These are phyloP conservation scores for Drosophila nasuta DNA, from an alignment of 1,140 invertebrate species.

Conservation along the genomic window DNA sequence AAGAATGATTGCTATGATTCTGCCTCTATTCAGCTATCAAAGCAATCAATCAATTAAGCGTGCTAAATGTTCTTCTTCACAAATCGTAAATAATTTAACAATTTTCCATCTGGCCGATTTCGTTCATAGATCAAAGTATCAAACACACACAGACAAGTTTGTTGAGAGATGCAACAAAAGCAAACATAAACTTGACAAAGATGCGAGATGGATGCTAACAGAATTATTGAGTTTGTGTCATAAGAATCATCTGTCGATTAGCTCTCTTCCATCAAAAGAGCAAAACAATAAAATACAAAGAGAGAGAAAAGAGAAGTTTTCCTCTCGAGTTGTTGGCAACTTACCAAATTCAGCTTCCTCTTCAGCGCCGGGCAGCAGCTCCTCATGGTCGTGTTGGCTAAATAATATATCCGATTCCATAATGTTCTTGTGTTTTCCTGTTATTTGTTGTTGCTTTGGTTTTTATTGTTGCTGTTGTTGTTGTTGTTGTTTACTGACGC, in stretches of 20 bases:
- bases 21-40: not conserved
- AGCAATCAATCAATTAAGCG: not conserved
- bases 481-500: constrained; percentile 10
- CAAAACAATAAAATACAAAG: not conserved
- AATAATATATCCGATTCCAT: constrained; percentile 60
- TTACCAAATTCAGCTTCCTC: constrained; percentile 76
- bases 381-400: constrained; percentile 46
- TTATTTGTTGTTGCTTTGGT: constrained; percentile 2
- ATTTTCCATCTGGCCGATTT: constrained; percentile 2
- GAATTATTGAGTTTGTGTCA: constrained; percentile 6
- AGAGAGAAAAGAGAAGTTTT: not conserved
- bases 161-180: not conserved
- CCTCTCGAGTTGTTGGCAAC: constrained; percentile 4
- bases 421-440: constrained; percentile 3
- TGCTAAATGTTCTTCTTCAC: not conserved
- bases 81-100: not conserved
- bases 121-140: constrained; percentile 19
- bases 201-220: constrained; percentile 15
- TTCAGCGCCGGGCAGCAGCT: constrained; percentile 67
- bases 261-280: not conserved
- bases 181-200: constrained; percentile 16
- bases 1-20: not conserved
- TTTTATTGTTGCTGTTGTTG: not conserved
- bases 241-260: constrained; percentile 10
- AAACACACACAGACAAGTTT: not conserved